Evolutionary conservation across 2,113 vertebrate genomes (phyloP).

Genomic region (Phasianus colchicus): DNA sequence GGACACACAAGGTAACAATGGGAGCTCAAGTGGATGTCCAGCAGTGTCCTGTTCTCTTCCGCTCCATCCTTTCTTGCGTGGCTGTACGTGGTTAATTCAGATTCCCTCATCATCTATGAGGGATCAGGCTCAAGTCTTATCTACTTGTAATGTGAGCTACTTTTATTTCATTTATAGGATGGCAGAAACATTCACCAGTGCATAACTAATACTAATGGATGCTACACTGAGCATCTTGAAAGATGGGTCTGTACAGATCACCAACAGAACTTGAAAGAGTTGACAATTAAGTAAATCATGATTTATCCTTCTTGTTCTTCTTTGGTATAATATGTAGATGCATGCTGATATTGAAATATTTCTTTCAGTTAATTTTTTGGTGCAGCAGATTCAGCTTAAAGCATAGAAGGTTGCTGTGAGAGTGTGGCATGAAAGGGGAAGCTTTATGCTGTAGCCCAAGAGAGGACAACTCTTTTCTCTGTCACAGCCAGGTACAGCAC

Average conservation of each 20-base stretch:
- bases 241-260: neutral
- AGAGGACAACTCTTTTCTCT: neutral
- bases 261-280: neutral
- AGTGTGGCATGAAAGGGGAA: neutral
- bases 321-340: neutral
- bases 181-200: neutral
- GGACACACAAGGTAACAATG: no score
- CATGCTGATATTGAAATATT: neutral
- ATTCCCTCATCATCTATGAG: neutral
- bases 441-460: neutral
- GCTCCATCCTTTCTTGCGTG: neutral
- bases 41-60: neutral
- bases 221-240: neutral
- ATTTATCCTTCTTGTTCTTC: neutral
- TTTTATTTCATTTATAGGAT: neutral
- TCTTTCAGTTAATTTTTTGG: neutral
- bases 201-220: neutral
- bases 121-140: neutral
- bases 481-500: neutral
- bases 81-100: neutral
- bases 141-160: neutral
- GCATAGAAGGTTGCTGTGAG: neutral
- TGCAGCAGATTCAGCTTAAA: neutral
- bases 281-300: neutral
- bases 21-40: neutral